These are phyloP conservation scores for Sesamia nonagrioides DNA, from an alignment of 1,140 invertebrate species.

Conservation along the genomic window DNA sequence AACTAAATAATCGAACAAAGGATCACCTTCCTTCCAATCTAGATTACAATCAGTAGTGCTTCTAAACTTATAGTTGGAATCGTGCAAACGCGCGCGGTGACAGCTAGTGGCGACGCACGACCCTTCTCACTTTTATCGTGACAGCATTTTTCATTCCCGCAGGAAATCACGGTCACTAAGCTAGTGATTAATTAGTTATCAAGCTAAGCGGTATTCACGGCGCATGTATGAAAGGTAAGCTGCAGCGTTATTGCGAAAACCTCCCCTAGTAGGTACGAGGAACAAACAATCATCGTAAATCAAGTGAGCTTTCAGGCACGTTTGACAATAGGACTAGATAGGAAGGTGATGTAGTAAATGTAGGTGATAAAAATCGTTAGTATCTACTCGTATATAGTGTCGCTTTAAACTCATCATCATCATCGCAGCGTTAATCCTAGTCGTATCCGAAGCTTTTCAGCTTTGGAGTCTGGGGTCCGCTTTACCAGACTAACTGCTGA, in stretches of 20 bases:
- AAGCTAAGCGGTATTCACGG: constrained; percentile 53
- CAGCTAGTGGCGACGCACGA: constrained; percentile 54
- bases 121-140: constrained; percentile 75
- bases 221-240: constrained; percentile 39
- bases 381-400: no score
- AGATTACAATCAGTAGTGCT: constrained; percentile 26
- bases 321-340: constrained; percentile 2
- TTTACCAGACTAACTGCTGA: no score
- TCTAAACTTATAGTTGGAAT: constrained; percentile 12
- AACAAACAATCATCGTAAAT: constrained; percentile 39
- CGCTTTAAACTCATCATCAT: no score
- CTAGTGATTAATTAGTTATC: constrained; percentile 80
- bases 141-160: constrained; percentile 73
- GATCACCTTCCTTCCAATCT: background rate
- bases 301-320: constrained; percentile 24
- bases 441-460: no score
- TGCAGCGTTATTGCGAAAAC: constrained; percentile 35
- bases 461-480: no score
- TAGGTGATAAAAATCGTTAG: background rate
- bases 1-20: background rate
- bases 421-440: no score
- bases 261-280: background rate
- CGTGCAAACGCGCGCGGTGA: constrained; percentile 21
- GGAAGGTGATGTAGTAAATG: background rate
- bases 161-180: constrained; percentile 71